Evolutionary conservation across 2,113 vertebrate genomes (phyloP).

Genomic region (Pristiophorus japonicus): DNA sequence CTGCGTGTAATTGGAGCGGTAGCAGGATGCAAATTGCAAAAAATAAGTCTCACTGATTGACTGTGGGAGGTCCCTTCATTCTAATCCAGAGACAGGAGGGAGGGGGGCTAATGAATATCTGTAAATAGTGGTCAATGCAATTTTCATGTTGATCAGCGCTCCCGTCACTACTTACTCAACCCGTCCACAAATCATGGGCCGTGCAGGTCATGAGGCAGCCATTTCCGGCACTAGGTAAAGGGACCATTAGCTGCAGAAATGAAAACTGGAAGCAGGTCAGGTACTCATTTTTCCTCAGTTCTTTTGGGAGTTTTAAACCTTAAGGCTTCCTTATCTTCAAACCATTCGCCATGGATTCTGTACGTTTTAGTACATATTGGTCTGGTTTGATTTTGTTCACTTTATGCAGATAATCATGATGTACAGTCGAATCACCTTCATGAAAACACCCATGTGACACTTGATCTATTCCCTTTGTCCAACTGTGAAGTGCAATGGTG

Average conservation of each 20-base stretch:
- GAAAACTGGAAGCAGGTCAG: neutral
- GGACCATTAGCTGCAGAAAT: neutral
- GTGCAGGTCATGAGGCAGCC: neutral
- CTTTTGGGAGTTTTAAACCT: neutral
- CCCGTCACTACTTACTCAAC: neutral
- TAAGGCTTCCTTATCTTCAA: neutral
- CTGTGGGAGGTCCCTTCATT: neutral
- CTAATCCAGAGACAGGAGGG: too few relatives aligned
- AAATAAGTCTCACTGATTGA: neutral
- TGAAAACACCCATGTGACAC: neutral
- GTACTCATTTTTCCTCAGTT: neutral
- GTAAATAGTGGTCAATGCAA: neutral
- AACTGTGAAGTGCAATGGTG: neutral
- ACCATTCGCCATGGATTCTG: neutral
- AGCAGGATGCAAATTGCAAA: neutral
- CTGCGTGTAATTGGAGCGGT: neutral
- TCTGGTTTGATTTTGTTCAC: neutral
- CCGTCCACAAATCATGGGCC: neutral
- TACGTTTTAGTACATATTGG: neutral
- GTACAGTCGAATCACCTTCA: neutral
- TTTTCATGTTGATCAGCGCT: neutral
- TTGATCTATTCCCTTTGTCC: neutral
- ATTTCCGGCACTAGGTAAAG: neutral
- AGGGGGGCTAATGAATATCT: too few relatives aligned
- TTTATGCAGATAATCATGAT: neutral